These are phyloP conservation scores for Lepidochitona cinerea DNA, from an alignment of 2,888 invertebrate genomes.

Conservation along the genomic window DNA sequence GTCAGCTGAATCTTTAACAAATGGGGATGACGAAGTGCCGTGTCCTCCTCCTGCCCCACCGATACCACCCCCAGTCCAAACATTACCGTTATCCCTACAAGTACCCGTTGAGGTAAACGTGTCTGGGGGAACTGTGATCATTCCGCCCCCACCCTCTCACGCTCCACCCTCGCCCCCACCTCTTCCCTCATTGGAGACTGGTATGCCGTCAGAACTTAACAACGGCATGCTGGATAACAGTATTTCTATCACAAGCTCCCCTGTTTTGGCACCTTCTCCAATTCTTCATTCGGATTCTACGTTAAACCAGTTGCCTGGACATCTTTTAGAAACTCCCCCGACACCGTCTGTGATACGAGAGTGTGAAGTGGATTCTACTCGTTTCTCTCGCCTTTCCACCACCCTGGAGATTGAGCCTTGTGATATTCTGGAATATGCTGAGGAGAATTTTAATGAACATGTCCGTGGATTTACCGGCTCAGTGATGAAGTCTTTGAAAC, in stretches of 20 bases:
- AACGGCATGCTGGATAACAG: background rate
- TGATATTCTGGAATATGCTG: slow-evolving; percentile 94
- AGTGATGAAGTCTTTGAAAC: slow-evolving; percentile 38
- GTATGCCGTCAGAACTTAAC: background rate
- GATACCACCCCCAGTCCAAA: too few species aligned
- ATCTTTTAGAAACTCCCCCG: background rate
- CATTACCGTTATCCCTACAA: too few species aligned
- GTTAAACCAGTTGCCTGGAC: background rate
- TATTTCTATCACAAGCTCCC: background rate
- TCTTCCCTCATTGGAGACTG: too few species aligned
- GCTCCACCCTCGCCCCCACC: background rate
- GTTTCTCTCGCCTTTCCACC: background rate
- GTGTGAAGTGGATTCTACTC: background rate
- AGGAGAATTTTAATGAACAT: slow-evolving; percentile 91
- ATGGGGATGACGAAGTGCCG: too few species aligned
- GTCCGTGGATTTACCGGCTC: slow-evolving; percentile 61
- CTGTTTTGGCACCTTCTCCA: background rate
- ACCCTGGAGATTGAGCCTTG: slow-evolving; percentile 68
- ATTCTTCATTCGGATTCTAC: background rate
- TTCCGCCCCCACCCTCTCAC: background rate
- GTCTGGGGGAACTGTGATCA: background rate
- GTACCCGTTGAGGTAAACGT: background rate
- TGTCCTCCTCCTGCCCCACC: too few species aligned
- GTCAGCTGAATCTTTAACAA: too few species aligned
- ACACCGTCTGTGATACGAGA: background rate